Conservation (phyloP, 2,113 vertebrate species). For the Elanus axillaris region DNA sequence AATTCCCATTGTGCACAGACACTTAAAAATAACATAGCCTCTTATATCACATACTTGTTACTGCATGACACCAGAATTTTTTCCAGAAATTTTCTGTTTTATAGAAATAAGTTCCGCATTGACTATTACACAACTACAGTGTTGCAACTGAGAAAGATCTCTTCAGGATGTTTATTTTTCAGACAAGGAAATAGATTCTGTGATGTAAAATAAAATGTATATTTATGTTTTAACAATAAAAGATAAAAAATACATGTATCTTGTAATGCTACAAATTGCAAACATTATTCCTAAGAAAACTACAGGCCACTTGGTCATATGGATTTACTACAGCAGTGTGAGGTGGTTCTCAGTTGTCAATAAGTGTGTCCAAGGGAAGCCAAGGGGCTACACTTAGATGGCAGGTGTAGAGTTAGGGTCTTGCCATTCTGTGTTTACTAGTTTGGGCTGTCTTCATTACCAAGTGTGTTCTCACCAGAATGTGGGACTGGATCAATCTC, state of each 20-base stretch:
- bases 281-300: background rate
- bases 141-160: background rate
- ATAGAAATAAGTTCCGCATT: background rate
- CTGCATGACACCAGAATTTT: background rate
- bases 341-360: background rate
- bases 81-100: background rate
- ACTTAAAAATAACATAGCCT: background rate
- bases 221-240: background rate
- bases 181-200: background rate
- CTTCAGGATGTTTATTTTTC: background rate
- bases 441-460: background rate
- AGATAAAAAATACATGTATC: background rate
- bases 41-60: background rate
- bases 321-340: background rate
- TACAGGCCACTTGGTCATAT: accelerated
- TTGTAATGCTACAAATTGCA: background rate
- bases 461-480: background rate
- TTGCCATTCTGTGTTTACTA: background rate
- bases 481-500: background rate
- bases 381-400: background rate
- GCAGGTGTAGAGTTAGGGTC: background rate
- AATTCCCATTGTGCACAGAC: background rate
- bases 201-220: background rate
- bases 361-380: no score
- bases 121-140: background rate